Evolutionary conservation across 1,140 invertebrate species (phyloP), one percentile per base, ranked within the genome.

Genomic region (Pseudomyrmex gracilis): DNA sequence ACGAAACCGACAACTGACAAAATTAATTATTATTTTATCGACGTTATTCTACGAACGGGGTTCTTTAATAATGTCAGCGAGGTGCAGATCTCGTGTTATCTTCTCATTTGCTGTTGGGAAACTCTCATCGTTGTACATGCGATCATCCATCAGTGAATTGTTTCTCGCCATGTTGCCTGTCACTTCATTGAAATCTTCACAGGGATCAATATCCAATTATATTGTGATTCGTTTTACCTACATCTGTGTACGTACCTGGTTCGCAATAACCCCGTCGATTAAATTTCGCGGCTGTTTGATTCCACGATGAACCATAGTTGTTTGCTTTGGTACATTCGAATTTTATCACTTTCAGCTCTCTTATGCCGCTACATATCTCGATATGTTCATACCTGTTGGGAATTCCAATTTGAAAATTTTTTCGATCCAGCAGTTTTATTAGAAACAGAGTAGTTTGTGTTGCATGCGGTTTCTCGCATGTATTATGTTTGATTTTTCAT

Each of bases 71-170:
- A 17, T 63, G 51, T 63, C 58, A 71, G 51, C 68, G 43, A 74
- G 63, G 64, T 60, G 49, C 22, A 55, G 45, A 55, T 20, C 24
- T 45, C 49, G 15, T 20, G n/a, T 67, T 45, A 76, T 10, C 60
- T 17, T 53, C 22, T 49, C 55, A 87, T 87, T 34, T 67, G 58
- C 74, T 67, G 55, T 55, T 61, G 68, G 61, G 34, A 43, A 20
- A 68, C 7, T 34, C 64, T 74, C 34, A 34, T 70, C 34, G 58
- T 71, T 77, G 73, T 20, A 60, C 68, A 49, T 67, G 61, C 67
- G 51, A 87, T 87, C 86, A 87, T 82, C 78, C 85, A 76, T 71
- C 73, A 43, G 51, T 68, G 57, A 78, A 67, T 86, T 53, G 71
- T 78, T 57, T 24, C 10, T 67, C 55, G 15, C 67, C 17, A 12